A percentile compares a stretch with the other conserved stretches of the same genome.
Conservation (phyloP, 2,797 vertebrate genomes). For the Philypnodon macrostomus region DNA sequence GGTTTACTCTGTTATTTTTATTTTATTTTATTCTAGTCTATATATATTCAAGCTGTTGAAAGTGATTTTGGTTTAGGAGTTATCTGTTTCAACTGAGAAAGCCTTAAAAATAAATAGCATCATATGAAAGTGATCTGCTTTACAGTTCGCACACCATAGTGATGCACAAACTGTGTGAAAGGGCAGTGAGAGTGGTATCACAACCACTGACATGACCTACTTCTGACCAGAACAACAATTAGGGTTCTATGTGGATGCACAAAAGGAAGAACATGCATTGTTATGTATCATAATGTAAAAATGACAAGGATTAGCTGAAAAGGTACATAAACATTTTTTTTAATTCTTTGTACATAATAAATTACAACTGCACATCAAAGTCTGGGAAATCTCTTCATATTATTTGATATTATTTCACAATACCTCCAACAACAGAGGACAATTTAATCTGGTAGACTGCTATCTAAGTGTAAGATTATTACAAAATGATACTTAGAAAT, state of each 20-base stretch:
- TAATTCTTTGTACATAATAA: slow-evolving; percentile 26
- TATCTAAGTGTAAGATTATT: no score
- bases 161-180: neutral
- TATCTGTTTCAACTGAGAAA: no score
- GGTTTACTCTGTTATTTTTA: no score
- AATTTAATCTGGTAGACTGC: slow-evolving; percentile 1
- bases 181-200: neutral
- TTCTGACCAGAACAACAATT: slow-evolving; percentile 38
- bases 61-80: slow-evolving; percentile 3
- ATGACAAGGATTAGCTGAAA: no score
- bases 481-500: no score
- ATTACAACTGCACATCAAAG: slow-evolving; percentile 45
- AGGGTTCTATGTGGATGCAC: slow-evolving; percentile 24
- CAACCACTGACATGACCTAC: slow-evolving; percentile 36
- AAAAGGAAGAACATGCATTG: slow-evolving; percentile 1
- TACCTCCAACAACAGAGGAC: neutral
- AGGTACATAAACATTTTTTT: slow-evolving; percentile 2
- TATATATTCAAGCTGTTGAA: no score
- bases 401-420: neutral
- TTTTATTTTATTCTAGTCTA: no score
- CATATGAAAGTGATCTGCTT: slow-evolving; percentile 23
- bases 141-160: slow-evolving; percentile 9
- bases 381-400: neutral
- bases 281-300: neutral
- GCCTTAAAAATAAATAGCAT: no score